These are phyloP conservation scores for Iselma pallidipennis DNA, from an alignment of 2,888 invertebrate genomes.

Conservation along the genomic window DNA sequence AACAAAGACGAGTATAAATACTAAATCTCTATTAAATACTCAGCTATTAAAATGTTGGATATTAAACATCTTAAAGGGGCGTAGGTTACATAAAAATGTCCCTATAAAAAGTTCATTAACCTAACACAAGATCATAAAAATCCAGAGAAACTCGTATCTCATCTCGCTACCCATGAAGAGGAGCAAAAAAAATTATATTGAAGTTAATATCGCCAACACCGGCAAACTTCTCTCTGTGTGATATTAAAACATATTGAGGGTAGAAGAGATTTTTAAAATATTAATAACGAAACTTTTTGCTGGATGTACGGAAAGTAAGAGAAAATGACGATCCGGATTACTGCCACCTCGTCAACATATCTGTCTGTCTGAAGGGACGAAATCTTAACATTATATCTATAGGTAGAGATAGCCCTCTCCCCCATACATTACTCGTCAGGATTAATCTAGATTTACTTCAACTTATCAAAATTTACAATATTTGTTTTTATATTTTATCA, in stretches of 20 bases:
- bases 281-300: constrained; percentile 22
- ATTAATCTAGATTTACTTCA: too few relatives aligned
- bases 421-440: too few relatives aligned
- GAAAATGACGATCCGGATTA: constrained; percentile 22
- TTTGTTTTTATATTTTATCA: too few relatives aligned
- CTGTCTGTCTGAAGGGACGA: background rate
- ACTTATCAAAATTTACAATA: too few relatives aligned
- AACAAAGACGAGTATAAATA: too few relatives aligned
- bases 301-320: background rate
- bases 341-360: constrained; percentile 9
- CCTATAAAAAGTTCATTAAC: constrained; percentile 26
- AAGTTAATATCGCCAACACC: background rate
- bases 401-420: background rate
- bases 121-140: constrained; percentile 20
- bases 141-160: constrained; percentile 11
- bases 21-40: background rate
- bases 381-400: too few relatives aligned
- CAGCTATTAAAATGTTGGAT: background rate
- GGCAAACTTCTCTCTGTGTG: constrained; percentile 3
- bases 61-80: constrained; percentile 6
- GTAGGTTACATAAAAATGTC: constrained; percentile 12
- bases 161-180: background rate
- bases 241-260: constrained; percentile 16
- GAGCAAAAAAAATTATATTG: background rate
- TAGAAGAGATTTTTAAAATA: constrained; percentile 12